Conservation (phyloP, 2,888 invertebrate species). For the Clanis bilineata region DNA sequence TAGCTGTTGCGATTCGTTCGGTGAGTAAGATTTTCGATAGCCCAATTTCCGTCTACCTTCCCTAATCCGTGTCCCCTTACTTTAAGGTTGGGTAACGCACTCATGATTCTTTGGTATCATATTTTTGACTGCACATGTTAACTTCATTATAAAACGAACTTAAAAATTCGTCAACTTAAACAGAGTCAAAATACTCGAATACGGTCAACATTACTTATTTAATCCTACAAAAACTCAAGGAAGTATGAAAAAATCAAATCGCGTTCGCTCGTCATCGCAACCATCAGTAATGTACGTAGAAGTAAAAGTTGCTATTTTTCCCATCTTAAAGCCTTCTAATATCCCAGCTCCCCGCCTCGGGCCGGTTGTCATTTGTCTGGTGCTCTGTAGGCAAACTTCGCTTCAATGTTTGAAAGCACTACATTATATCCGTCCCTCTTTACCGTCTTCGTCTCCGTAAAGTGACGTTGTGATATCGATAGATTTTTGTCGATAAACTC, state of each 20-base stretch:
- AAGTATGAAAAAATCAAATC: neutral
- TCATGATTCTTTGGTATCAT: too few relatives aligned
- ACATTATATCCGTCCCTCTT: conserved; percentile 75
- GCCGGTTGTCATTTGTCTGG: conserved; percentile 79
- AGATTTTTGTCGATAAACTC: conserved; percentile 2
- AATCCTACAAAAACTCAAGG: too few relatives aligned
- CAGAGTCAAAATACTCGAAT: too few relatives aligned
- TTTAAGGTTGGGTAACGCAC: too few relatives aligned
- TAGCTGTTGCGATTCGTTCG: too few relatives aligned
- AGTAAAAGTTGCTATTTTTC: conserved; percentile 80
- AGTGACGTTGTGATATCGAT: conserved; percentile 16
- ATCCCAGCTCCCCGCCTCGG: conserved; percentile 68
- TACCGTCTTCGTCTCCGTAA: conserved; percentile 53
- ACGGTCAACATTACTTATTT: too few relatives aligned
- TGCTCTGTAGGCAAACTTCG: conserved; percentile 76
- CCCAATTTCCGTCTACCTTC: too few relatives aligned
- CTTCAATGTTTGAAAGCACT: conserved; percentile 78
- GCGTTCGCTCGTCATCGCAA: conserved; percentile 24
- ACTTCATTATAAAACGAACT: too few relatives aligned
- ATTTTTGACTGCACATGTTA: too few relatives aligned
- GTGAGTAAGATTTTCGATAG: too few relatives aligned
- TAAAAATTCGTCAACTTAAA: too few relatives aligned
- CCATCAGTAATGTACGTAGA: conserved; percentile 50
- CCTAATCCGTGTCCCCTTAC: too few relatives aligned
- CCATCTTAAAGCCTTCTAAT: conserved; percentile 79